Evolutionary conservation across 2,113 vertebrate genomes (phyloP).

Genomic region (Lathamus discolor): DNA sequence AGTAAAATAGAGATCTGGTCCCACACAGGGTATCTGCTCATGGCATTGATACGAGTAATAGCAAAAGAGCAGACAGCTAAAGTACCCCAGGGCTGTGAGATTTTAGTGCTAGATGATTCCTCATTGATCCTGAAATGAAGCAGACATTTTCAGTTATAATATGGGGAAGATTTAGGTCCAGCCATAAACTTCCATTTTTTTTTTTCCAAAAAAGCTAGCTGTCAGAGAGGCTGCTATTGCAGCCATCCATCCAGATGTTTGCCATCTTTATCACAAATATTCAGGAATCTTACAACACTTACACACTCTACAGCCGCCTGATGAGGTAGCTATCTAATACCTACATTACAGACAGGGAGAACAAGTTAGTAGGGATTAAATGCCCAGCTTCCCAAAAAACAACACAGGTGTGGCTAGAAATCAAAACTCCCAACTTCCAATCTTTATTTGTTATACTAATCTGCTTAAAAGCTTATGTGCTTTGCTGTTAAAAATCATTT

Average conservation of each 20-base stretch:
- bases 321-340: constrained; percentile 11
- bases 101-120: background rate
- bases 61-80: background rate
- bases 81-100: background rate
- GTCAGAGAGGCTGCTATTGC: background rate
- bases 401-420: constrained; percentile 10
- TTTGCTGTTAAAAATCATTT: background rate
- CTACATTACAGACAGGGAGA: background rate
- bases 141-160: background rate
- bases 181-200: background rate
- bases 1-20: background rate
- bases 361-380: constrained; percentile 41
- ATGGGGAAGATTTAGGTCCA: background rate
- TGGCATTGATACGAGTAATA: background rate
- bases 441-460: background rate
- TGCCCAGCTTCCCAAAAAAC: constrained; percentile 24
- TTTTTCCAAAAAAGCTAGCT: background rate
- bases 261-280: constrained; percentile 21
- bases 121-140: background rate
- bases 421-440: background rate
- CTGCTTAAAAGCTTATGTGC: background rate
- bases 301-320: background rate
- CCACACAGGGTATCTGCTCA: background rate
- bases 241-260: constrained; percentile 12
- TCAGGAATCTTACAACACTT: constrained; percentile 19